Base-by-base conservation (phyloP, 2,888 invertebrate genomes). In the Drosophila percnosoma region DNA sequence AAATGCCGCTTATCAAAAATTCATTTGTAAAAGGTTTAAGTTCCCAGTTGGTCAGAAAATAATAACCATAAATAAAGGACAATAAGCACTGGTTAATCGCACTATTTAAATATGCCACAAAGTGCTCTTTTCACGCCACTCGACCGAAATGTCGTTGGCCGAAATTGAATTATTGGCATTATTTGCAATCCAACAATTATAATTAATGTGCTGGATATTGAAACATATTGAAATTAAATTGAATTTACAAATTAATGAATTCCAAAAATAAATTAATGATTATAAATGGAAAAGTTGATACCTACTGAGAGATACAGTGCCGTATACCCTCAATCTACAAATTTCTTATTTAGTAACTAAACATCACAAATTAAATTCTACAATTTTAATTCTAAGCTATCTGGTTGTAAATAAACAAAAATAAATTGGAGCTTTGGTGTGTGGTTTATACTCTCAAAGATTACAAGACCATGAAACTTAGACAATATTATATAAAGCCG, bases 21-120 rank as follows among this genome's bases (percentile, higher is more conserved):
- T 13, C 4, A 29, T 51, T 29, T 29, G 13, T 18, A 49, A 15
- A 15, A 5, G 8, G 4, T 42, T 63, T 21, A 18, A 40, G 34
- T 2, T 51, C 21, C 29, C 45, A 31, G 40, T 38, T 60, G 48
- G 27, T 36, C 34, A 27, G 18, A 24, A 21, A 42, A 59, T 58
- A 74, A 66, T 59, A 59, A 7, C 21, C n/a, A 51, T 10, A 48
- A 45, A 51, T 78, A 68, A 61, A 21, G 13, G 8, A 6, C 7
- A 68, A 53, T 75, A 48, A 54, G 21, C 55, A 13, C 31, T 18
- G 34, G 24, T 40, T 51, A 64, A 71, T 48, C 38, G 10, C 29
- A n/a, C 48, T 33, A 61, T 55, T 42, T 27, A 65, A 71, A 68
- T 63, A 58, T 38, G 52, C 55, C 59, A 58, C 59, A 63, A 70